Percentiles rank a stretch among this genome's conserved stretches.
phyloP scores from a whole-genome alignment of 2,113 vertebrate genomes.

The Passer montanus region DNA sequence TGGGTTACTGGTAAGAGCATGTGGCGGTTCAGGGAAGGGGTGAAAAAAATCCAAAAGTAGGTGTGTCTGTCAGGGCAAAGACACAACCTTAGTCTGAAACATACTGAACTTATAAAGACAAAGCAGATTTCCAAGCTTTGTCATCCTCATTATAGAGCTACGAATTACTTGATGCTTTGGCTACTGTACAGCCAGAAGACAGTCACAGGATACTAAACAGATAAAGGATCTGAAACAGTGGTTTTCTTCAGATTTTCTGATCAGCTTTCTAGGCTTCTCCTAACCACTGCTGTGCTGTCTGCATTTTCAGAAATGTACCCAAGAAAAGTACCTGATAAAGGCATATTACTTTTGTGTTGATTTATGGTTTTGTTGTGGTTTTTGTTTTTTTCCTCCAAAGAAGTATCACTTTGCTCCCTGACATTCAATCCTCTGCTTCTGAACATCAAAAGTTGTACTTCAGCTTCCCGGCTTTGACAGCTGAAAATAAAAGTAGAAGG shows the following conservation, averaged over 20 bases:
- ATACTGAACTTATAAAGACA: neutral
- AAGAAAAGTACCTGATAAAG: neutral
- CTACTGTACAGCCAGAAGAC: neutral
- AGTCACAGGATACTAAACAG: neutral
- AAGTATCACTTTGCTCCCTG: neutral
- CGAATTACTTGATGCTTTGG: neutral
- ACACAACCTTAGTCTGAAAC: neutral
- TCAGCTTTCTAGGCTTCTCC: neutral
- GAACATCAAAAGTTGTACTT: neutral
- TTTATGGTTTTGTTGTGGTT: neutral
- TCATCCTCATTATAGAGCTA: neutral
- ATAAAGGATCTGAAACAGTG: neutral
- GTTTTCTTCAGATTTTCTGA: neutral
- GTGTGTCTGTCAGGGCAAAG: neutral
- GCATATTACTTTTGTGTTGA: neutral
- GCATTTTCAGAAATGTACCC: neutral
- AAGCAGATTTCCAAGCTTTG: neutral
- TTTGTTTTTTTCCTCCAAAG: neutral
- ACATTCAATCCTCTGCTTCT: neutral
- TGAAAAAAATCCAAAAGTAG: neutral
- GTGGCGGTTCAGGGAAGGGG: neutral
- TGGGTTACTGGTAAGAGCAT: neutral
- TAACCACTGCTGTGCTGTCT: neutral
- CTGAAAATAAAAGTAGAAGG: neutral
- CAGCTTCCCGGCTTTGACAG: neutral